These are phyloP conservation scores for Colius striatus DNA, from an alignment of 2,113 vertebrate species.

Conservation along the genomic window DNA sequence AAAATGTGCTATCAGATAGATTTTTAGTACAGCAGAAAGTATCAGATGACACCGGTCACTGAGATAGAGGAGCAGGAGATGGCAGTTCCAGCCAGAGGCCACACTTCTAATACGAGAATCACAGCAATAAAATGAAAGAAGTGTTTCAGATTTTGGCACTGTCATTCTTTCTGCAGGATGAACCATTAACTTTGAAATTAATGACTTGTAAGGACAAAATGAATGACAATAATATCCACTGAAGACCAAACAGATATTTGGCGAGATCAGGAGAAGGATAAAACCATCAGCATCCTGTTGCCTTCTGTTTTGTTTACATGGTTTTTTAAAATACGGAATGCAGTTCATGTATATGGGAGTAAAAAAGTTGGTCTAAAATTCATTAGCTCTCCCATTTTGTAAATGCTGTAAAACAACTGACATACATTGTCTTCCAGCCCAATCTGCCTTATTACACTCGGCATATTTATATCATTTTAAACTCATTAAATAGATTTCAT, in stretches of 20 bases:
- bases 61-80: neutral
- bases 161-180: neutral
- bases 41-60: neutral
- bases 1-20: neutral
- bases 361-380: neutral
- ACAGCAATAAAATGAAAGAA: neutral
- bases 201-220: neutral
- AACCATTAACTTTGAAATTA: neutral
- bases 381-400: neutral
- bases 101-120: neutral
- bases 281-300: neutral
- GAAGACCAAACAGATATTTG: neutral
- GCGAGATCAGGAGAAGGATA: neutral
- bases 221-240: neutral
- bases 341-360: neutral
- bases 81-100: neutral
- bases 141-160: neutral
- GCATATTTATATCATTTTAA: neutral
- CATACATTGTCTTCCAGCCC: neutral
- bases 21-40: neutral
- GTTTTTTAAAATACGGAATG: neutral
- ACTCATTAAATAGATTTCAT: neutral
- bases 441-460: neutral
- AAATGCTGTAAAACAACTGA: neutral
- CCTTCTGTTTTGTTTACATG: neutral